Conservation (phyloP, 2,888 invertebrate species). For the Chromoteleia sp. region DNA sequence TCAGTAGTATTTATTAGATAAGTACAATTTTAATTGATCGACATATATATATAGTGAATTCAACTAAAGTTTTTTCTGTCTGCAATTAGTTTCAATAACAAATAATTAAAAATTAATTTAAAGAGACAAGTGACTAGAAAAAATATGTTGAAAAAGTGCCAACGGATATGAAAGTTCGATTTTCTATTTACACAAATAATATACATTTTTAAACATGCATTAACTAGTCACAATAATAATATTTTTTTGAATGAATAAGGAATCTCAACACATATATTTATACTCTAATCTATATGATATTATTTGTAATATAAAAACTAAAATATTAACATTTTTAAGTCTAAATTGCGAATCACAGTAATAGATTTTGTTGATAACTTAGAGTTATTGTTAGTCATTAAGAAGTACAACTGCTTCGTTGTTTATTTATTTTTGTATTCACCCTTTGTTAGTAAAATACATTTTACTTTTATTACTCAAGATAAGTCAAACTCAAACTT, state of each 20-base stretch:
- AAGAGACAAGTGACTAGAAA: conserved; percentile 21
- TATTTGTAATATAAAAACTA: neutral
- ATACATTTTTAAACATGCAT: conserved; percentile 23
- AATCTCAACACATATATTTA: conserved; percentile 4
- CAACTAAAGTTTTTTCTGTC: neutral
- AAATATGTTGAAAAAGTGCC: conserved; percentile 35
- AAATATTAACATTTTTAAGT: neutral
- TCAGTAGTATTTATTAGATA: neutral
- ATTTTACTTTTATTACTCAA: too few relatives aligned
- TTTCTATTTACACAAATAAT: conserved; percentile 18
- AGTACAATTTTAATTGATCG: neutral
- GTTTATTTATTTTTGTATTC: neutral
- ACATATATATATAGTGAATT: neutral
- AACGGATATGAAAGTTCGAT: conserved; percentile 62
- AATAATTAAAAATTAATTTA: neutral
- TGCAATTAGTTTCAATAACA: conserved; percentile 3
- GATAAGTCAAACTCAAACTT: too few relatives aligned
- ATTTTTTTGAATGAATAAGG: neutral
- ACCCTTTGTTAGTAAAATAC: neutral
- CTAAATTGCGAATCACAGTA: neutral
- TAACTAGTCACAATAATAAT: conserved; percentile 36
- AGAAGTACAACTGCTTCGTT: neutral
- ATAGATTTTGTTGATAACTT: neutral
- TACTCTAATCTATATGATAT: neutral
- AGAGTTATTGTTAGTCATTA: neutral